Evolutionary conservation across 92 coral and sea anemone species (phyloP).

Genomic region (Ricordea florida): DNA sequence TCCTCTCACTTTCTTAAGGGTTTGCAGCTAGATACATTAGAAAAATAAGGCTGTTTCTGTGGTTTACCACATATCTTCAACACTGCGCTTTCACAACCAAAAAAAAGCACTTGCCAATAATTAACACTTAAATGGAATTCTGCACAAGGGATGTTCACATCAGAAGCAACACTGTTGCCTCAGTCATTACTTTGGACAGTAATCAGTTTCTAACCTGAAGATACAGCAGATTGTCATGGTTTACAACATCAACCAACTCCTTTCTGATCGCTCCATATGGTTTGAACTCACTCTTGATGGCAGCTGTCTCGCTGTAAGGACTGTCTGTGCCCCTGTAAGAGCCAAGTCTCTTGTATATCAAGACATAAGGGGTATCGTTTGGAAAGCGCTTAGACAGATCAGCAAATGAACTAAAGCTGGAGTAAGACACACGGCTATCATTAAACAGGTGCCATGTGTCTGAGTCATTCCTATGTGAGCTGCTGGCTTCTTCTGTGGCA

Average conservation of each 20-base stretch:
- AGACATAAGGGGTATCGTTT: slow-evolving; percentile 85
- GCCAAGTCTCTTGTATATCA: slow-evolving; percentile 72
- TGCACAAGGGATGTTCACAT: too few species aligned
- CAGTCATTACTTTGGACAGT: too few species aligned
- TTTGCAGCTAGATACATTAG: too few species aligned
- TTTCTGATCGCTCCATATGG: slow-evolving; percentile 2
- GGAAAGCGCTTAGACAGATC: slow-evolving; percentile 81
- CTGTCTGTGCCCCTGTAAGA: background rate
- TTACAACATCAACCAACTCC: slow-evolving; percentile 67
- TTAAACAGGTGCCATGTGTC: slow-evolving; percentile 81
- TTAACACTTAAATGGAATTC: too few species aligned
- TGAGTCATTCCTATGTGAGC: slow-evolving; percentile 3
- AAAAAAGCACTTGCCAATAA: too few species aligned
- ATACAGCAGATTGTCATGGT: slow-evolving; percentile 70
- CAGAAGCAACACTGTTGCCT: too few species aligned
- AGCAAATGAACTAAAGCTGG: slow-evolving; percentile 72
- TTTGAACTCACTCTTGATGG: too few species aligned
- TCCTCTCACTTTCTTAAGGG: too few species aligned
- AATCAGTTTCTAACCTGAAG: slow-evolving; percentile 61
- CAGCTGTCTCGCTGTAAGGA: too few species aligned
- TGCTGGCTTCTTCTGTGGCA: background rate
- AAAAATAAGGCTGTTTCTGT: too few species aligned
- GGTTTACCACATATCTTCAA: too few species aligned
- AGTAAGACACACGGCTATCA: slow-evolving; percentile 82
- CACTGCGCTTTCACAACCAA: too few species aligned